Percentiles rank a stretch among this genome's conserved stretches.
These are phyloP conservation scores for Apogon hyalosoma DNA, from an alignment of 2,797 vertebrate species.

Conservation along the genomic window DNA sequence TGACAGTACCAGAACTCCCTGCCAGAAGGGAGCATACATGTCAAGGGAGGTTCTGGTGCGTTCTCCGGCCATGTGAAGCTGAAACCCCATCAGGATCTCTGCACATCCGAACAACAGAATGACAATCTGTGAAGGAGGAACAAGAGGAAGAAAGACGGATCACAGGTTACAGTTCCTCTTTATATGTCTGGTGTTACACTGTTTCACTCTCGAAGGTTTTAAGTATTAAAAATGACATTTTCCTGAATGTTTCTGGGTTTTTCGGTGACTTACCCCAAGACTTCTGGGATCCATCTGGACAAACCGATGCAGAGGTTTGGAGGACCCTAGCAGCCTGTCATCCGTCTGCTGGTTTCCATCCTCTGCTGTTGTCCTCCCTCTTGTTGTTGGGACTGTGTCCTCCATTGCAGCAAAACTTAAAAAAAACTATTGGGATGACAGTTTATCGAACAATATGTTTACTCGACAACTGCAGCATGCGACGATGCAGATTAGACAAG, in stretches of 20 bases:
- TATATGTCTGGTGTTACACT: too few relatives aligned
- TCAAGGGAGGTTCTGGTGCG: rapidly evolving
- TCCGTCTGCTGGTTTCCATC: constrained; percentile 2
- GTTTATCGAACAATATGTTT: constrained; percentile 3
- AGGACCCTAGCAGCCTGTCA: constrained; percentile 1
- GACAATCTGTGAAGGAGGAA: constrained; percentile 53
- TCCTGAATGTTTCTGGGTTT: neutral
- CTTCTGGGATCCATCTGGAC: constrained; percentile 57
- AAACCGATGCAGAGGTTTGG: constrained; percentile 78
- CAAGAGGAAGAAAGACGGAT: neutral
- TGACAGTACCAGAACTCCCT: constrained; percentile 68
- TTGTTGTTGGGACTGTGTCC: constrained; percentile 28
- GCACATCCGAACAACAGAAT: constrained; percentile 70
- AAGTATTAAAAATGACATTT: neutral
- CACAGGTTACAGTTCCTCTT: neutral
- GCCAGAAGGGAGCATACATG: constrained; percentile 70
- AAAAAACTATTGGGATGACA: neutral
- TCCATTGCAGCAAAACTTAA: constrained; percentile 49
- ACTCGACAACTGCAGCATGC: neutral
- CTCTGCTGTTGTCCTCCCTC: constrained; percentile 8
- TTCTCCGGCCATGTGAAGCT: neutral
- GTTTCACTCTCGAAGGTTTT: neutral
- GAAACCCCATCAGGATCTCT: constrained; percentile 71
- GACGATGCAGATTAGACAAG: neutral
- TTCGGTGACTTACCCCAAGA: constrained; percentile 67